Evolutionary conservation across 2,797 vertebrate species (phyloP), one percentile per base, ranked within the genome.

Genomic region (Poeciliopsis turneri): DNA sequence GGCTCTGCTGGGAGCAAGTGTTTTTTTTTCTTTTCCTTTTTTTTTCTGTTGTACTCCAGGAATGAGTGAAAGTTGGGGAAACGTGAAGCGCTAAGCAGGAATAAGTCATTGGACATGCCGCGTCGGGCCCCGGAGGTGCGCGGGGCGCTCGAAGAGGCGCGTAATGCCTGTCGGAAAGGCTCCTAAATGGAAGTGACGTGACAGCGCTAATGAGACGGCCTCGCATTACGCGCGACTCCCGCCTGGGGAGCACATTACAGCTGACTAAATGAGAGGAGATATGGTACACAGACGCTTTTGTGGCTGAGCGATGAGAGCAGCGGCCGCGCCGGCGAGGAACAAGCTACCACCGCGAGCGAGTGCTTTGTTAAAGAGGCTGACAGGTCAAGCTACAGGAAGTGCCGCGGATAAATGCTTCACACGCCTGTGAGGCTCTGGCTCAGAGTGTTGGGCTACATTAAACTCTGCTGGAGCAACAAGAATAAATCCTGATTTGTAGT

Each of bases 101-200:
- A 87, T 90, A 94, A 94, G 93, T 93, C 93, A 90, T 91, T 92
- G 87, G 89, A 88, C 86, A 84, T 93, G 92, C 87, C 71, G 87
- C 89, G 87, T 86, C 41, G 79, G 90, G 85, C 91, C 84, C 84
- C 78, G 82, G 85, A 86, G 88, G 89, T 33, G 85, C 79, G 78
- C 8, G 30, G 77, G 78, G 82, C 78, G 5, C 84, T 92, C 84
- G 84, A 76, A 92, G 86, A 90, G 88, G 74, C 81, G 81, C 83
- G 75, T 90, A 88, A 88, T 86, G 84, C 89, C 89, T 77, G 87
- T 88, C 57, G 82, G 90, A 89, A 61, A 85, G 25, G 88, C 86
- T 89, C 47, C 85, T 93, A 94, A 94, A 93, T 92, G 90, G 92
- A 94, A 93, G 89, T 93, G 92, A 94, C 93, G 83, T 90, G 94